These are phyloP conservation scores for Zoanthus sociatus DNA, from an alignment of 92 coral and sea anemone genomes.

Conservation along the genomic window DNA sequence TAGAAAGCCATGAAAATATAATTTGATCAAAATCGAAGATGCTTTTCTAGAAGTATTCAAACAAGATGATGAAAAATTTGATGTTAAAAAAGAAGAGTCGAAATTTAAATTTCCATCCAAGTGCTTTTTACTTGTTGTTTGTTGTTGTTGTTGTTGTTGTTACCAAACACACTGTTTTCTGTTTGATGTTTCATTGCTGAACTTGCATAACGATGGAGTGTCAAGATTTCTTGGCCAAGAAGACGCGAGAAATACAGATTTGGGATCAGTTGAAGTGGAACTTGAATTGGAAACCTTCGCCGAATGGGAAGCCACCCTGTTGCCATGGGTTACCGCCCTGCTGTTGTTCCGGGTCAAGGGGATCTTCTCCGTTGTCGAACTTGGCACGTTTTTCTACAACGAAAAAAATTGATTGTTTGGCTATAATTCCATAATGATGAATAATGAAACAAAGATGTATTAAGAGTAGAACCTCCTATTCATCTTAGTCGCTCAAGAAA, in stretches of 20 bases:
- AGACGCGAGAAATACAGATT: neutral
- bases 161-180: neutral
- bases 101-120: neutral
- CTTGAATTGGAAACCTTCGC: constrained; percentile 96
- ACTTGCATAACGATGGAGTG: constrained; percentile 4
- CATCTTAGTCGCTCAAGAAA: neutral
- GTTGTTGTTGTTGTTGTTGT: too few species aligned
- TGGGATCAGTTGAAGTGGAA: constrained; percentile 88
- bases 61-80: too few species aligned
- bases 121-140: neutral
- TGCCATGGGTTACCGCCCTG: constrained; percentile 87
- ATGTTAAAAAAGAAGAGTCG: neutral
- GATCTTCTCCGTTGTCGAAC: constrained; percentile 97
- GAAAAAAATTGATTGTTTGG: neutral
- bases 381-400: constrained; percentile 91
- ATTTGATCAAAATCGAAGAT: too few species aligned
- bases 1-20: too few species aligned
- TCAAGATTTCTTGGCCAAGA: neutral
- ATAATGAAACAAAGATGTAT: neutral
- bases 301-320: constrained; percentile 95
- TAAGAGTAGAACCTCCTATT: neutral
- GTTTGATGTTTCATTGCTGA: neutral
- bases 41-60: too few species aligned
- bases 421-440: neutral
- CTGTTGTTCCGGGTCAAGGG: constrained; percentile 97